phyloP scores from a whole-genome alignment of 2,113 vertebrate species.

The Dipodomys stephensi region DNA sequence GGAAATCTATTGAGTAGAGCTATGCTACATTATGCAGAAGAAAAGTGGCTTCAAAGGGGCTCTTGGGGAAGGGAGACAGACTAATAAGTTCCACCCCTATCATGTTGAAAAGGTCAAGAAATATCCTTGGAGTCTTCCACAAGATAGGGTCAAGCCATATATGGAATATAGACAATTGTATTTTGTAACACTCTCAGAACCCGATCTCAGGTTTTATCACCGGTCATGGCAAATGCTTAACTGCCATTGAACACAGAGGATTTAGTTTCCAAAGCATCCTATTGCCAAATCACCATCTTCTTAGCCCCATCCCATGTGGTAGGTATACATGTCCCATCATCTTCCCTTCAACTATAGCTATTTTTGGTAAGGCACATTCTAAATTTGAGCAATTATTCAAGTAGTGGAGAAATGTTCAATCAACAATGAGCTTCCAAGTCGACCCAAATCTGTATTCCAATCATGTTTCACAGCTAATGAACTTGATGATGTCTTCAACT shows the following conservation, averaged over 20 bases:
- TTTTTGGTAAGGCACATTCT: neutral
- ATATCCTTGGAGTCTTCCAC: neutral
- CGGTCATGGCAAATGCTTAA: neutral
- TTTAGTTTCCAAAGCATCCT: neutral
- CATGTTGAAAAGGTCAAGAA: neutral
- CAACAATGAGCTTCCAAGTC: neutral
- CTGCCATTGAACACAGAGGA: neutral
- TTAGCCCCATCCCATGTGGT: neutral
- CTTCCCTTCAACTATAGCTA: neutral
- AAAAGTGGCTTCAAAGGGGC: constrained; percentile 33
- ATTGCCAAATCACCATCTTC: neutral
- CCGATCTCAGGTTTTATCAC: neutral
- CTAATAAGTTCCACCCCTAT: neutral
- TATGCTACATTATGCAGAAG: neutral
- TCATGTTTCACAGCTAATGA: neutral
- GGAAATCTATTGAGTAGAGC: constrained; percentile 29
- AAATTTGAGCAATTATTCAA: neutral
- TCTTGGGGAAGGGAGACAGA: neutral
- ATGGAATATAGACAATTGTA: neutral
- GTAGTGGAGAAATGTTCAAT: neutral
- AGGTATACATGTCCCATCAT: neutral
- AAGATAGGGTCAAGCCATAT: neutral
- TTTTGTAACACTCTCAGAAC: neutral
- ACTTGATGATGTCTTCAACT: constrained; percentile 13
- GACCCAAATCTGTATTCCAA: constrained; percentile 16